Conservation (phyloP, 2,888 invertebrate species). For the Pyrrhia umbra region DNA sequence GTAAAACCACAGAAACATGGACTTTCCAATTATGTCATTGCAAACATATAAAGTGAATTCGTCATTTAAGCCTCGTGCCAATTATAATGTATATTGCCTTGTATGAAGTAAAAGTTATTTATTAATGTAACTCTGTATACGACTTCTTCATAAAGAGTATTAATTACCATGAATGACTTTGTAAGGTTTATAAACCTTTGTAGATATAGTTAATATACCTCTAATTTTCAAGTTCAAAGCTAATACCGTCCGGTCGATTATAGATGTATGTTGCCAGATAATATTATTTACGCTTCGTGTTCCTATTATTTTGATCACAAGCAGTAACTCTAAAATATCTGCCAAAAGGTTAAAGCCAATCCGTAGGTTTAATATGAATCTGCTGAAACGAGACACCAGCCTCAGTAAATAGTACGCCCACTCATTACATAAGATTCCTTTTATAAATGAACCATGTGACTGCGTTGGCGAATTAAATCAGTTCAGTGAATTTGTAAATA, state of each 20-base stretch:
- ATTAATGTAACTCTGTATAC: no score
- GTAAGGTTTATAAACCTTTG: no score
- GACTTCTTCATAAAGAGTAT: no score
- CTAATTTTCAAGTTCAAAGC: no score
- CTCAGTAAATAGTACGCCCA: not conserved
- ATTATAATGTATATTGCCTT: no score
- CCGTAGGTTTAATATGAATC: constrained; percentile 9
- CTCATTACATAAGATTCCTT: not conserved
- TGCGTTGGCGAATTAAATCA: constrained; percentile 1
- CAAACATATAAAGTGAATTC: not conserved
- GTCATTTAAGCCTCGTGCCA: no score
- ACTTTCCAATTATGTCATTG: not conserved
- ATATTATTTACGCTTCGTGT: no score
- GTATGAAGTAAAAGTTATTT: no score
- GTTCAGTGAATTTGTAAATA: not conserved
- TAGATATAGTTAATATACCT: not conserved
- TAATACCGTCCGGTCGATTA: no score
- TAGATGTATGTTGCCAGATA: no score
- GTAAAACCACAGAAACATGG: not conserved
- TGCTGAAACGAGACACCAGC: not conserved
- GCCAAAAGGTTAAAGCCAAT: not conserved
- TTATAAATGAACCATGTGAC: constrained; percentile 8
- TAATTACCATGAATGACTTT: no score
- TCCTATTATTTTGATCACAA: not conserved
- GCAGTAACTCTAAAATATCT: not conserved